Evolutionary conservation across 1,140 invertebrate species (phyloP).

Genomic region (Drosophila saltans): DNA sequence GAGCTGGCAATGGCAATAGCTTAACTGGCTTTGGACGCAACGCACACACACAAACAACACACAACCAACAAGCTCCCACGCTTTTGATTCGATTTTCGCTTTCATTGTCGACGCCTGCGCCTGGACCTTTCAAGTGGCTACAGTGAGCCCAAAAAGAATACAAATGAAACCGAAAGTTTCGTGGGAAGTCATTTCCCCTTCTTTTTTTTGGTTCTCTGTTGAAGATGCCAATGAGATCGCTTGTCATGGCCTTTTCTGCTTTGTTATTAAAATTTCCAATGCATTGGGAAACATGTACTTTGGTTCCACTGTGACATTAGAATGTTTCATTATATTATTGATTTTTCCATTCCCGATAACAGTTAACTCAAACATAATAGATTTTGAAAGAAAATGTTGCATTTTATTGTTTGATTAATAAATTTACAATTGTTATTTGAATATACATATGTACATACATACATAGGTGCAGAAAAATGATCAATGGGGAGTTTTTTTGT

Average conservation of each 20-base stretch:
- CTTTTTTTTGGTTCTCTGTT: background rate
- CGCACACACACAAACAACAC: constrained; percentile 32
- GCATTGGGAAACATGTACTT: background rate
- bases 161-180: constrained; percentile 7
- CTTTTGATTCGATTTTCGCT: constrained; percentile 65
- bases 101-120: constrained; percentile 71
- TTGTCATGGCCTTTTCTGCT: no score
- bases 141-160: constrained; percentile 31
- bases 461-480: background rate
- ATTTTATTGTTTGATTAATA: background rate
- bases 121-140: background rate
- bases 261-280: no score
- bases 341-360: constrained; percentile 50
- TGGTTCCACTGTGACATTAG: constrained; percentile 46
- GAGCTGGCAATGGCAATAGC: constrained; percentile 77
- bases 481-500: background rate
- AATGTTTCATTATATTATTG: constrained; percentile 52
- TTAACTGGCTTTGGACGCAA: constrained; percentile 60
- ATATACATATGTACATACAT: no score
- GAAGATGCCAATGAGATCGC: background rate
- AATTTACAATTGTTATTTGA: background rate
- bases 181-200: background rate
- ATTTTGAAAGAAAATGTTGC: background rate
- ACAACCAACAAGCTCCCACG: constrained; percentile 48
- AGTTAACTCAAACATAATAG: background rate